These are phyloP conservation scores for Yasuhikotakia modesta DNA, from an alignment of 2,797 vertebrate species.

Conservation along the genomic window DNA sequence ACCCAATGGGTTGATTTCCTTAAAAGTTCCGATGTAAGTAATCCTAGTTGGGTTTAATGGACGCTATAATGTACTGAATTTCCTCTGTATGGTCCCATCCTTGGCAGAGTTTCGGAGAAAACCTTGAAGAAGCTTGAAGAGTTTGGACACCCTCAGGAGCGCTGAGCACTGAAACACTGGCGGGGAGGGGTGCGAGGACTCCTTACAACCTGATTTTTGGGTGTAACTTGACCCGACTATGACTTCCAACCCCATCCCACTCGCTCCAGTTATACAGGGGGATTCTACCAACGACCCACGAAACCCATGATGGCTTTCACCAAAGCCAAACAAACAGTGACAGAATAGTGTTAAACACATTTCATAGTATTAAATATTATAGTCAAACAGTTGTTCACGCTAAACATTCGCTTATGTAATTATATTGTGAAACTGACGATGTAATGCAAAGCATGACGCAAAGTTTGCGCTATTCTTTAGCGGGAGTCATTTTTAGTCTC, in stretches of 20 bases:
- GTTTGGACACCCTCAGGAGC: constrained; percentile 64
- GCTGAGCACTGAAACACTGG: constrained; percentile 72
- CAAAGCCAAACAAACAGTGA: no score
- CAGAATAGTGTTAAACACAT: no score
- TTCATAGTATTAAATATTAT: no score
- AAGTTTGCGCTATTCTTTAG: neutral
- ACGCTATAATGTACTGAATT: constrained; percentile 15
- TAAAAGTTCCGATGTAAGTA: neutral
- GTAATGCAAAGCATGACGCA: neutral
- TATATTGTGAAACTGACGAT: neutral
- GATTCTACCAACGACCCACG: neutral
- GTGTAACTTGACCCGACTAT: constrained; percentile 73
- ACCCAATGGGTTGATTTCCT: neutral
- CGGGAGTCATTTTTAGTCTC: constrained; percentile 47
- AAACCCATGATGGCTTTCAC: neutral
- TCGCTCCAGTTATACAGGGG: constrained; percentile 33
- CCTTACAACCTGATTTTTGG: constrained; percentile 69
- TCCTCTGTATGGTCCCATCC: constrained; percentile 26
- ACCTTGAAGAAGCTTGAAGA: constrained; percentile 64
- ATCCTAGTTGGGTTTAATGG: constrained; percentile 16
- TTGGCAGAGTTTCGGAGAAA: constrained; percentile 60
- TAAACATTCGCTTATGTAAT: neutral
- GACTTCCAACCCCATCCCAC: constrained; percentile 65
- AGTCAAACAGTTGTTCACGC: neutral
- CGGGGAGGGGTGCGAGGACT: constrained; percentile 77